These are phyloP conservation scores for Drosophila merina DNA, from an alignment of 2,888 invertebrate species.

Conservation along the genomic window DNA sequence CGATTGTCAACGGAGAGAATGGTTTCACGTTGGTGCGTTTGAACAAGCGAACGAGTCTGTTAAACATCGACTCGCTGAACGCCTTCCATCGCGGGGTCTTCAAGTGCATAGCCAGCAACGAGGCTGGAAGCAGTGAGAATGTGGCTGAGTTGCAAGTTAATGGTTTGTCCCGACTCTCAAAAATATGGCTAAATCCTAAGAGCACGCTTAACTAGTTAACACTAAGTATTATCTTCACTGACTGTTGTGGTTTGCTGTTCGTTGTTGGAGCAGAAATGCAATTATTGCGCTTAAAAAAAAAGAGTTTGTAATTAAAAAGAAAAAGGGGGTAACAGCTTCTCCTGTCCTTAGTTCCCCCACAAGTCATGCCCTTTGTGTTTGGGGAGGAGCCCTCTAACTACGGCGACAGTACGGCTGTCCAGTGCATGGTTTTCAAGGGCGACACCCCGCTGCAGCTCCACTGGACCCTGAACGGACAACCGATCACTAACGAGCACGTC, in stretches of 20 bases:
- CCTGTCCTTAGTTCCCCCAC: constrained; percentile 87
- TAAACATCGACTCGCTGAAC: constrained; percentile 87
- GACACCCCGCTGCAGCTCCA: constrained; percentile 91
- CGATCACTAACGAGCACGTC: constrained; percentile 85
- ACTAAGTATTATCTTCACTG: constrained; percentile 19
- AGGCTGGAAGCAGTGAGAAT: constrained; percentile 88
- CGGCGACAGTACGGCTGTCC: constrained; percentile 90
- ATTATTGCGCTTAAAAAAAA: background rate
- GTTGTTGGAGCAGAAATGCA: constrained; percentile 55
- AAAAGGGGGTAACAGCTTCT: background rate
- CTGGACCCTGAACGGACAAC: constrained; percentile 90
- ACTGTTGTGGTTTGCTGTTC: constrained; percentile 47
- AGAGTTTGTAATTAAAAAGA: background rate
- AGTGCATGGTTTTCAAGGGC: constrained; percentile 91
- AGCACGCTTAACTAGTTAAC: constrained; percentile 45
- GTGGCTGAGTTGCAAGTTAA: constrained; percentile 87
- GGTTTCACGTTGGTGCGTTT: constrained; percentile 83
- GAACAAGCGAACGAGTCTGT: constrained; percentile 83
- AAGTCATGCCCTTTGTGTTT: constrained; percentile 91
- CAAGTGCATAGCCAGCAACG: constrained; percentile 90
- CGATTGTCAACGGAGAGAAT: constrained; percentile 84
- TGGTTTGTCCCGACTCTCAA: constrained; percentile 83
- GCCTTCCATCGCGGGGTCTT: constrained; percentile 90
- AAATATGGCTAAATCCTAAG: constrained; percentile 11
- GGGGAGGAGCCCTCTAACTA: constrained; percentile 91